Conservation (phyloP, 2,888 invertebrate genomes). For the Campoplex nolae region DNA sequence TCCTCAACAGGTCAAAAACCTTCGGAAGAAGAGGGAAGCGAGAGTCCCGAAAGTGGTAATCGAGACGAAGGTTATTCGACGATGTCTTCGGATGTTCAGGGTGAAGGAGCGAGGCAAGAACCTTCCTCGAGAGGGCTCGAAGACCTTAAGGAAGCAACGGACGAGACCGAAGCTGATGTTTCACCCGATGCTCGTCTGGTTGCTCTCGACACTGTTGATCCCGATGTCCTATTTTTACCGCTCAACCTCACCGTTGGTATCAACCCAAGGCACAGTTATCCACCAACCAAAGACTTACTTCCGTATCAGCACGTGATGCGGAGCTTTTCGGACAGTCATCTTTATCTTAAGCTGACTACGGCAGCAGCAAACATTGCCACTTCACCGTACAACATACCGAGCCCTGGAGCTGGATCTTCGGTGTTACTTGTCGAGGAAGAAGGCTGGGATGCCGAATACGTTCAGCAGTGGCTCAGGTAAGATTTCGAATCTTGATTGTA, state of each 20-base stretch:
- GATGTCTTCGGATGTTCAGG: constrained; percentile 93
- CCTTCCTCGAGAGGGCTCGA: constrained; percentile 88
- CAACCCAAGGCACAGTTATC: constrained; percentile 90
- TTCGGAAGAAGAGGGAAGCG: constrained; percentile 89
- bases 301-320: constrained; percentile 91
- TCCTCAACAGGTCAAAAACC: constrained; percentile 85
- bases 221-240: constrained; percentile 89
- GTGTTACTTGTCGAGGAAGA: constrained; percentile 81
- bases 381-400: constrained; percentile 79
- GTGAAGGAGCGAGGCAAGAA: constrained; percentile 88
- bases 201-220: constrained; percentile 87
- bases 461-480: constrained; percentile 89
- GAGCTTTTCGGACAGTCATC: constrained; percentile 91
- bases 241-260: constrained; percentile 88
- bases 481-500: neutral
- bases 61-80: constrained; percentile 94
- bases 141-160: constrained; percentile 90
- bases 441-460: constrained; percentile 89
- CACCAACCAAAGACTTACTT: constrained; percentile 89
- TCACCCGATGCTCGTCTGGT: constrained; percentile 85
- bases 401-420: constrained; percentile 78
- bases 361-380: constrained; percentile 84
- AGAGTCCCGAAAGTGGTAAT: constrained; percentile 91
- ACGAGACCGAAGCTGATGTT: constrained; percentile 88
- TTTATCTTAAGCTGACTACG: constrained; percentile 89